Evolutionary conservation across 1,140 invertebrate genomes (phyloP), one percentile per base, ranked within the genome.

Genomic region (Drosophila sulfurigaster): DNA sequence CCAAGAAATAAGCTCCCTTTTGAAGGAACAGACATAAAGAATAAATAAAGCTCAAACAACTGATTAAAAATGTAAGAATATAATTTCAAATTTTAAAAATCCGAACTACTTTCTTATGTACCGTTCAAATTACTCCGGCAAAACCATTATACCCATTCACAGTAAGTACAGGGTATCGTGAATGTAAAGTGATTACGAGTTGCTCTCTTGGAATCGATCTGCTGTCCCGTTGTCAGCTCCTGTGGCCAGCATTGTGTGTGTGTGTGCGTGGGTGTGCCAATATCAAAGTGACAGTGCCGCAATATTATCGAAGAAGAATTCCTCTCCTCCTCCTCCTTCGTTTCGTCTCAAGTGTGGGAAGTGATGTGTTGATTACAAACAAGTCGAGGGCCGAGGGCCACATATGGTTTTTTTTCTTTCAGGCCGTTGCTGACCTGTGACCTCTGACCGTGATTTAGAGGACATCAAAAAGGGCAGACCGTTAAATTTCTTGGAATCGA

Each of bases 311-410:
- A 13, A n/a, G 41, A 13, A n/a, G 41, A 43, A 43, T 43, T 43
- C 46, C 2, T 16, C 46, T 35, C 16, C 54, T 10, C 20, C 35
- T 38, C 35, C 35, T 10, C 35, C 35, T 10, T 10, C 35, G 35
- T 10, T 8, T 11, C n/a, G 35, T 13, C 43, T 43, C 66, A 41
- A 69, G 73, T 63, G 67, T 75, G 73, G 73, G 59, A 75, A 70
- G 62, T 74, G 65, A 75, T 71, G 73, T 75, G 73, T 71, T 75
- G 73, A 75, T 75, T 71, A 75, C 67, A 75, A 75, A 64, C 58
- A 75, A 67, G 30, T 28, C 68, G 59, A 46, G 49, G 13, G 48
- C 32, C 15, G 20, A 35, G 35, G 43, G 30, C 41, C 46, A 35
- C 41, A 35, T 45, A 49, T 62, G 52, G 32, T 32, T 52, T 32